Conservation (phyloP, 2,888 invertebrate genomes). For the Tryphoninae sp. region DNA sequence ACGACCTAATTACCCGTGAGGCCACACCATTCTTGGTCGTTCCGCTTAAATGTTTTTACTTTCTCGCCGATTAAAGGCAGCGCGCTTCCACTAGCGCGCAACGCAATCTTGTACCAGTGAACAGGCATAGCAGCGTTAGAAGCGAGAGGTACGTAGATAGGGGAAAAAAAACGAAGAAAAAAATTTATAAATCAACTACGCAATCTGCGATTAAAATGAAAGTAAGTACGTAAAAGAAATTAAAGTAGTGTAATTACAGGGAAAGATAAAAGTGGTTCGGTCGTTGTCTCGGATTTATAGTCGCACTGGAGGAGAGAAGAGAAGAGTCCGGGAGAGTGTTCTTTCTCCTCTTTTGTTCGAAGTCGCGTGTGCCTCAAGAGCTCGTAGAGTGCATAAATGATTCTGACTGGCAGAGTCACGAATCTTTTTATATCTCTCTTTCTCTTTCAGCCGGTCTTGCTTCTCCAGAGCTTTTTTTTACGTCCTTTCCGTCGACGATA, state of each 20-base stretch:
- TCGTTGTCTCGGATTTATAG: slow-evolving; percentile 30
- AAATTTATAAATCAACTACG: slow-evolving; percentile 13
- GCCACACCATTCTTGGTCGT: neutral
- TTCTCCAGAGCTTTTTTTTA: slow-evolving; percentile 22
- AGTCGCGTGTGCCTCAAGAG: slow-evolving; percentile 49
- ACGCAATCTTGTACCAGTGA: neutral
- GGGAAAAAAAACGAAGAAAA: neutral
- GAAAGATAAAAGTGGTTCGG: slow-evolving; percentile 20
- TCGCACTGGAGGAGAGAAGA: neutral
- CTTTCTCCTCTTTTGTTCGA: slow-evolving; percentile 18
- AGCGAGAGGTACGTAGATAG: neutral
- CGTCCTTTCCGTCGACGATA: slow-evolving; percentile 42
- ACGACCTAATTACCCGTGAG: slow-evolving; percentile 50
- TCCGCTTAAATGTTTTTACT: slow-evolving; percentile 41
- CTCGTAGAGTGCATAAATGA: slow-evolving; percentile 55
- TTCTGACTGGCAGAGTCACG: slow-evolving; percentile 55
- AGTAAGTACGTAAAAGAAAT: slow-evolving; percentile 30
- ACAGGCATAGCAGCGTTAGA: neutral
- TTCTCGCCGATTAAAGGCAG: slow-evolving; percentile 21
- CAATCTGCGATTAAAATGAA: slow-evolving; percentile 20
- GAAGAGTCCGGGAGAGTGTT: slow-evolving; percentile 14
- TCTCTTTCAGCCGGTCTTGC: slow-evolving; percentile 23
- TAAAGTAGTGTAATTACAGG: slow-evolving; percentile 4
- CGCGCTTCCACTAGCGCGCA: neutral
- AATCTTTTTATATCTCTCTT: slow-evolving; percentile 17